Percentiles rank a stretch among this genome's conserved stretches.
Evolutionary conservation across 2,113 vertebrate species (phyloP).

Genomic region (Ancistrus triradiatus): DNA sequence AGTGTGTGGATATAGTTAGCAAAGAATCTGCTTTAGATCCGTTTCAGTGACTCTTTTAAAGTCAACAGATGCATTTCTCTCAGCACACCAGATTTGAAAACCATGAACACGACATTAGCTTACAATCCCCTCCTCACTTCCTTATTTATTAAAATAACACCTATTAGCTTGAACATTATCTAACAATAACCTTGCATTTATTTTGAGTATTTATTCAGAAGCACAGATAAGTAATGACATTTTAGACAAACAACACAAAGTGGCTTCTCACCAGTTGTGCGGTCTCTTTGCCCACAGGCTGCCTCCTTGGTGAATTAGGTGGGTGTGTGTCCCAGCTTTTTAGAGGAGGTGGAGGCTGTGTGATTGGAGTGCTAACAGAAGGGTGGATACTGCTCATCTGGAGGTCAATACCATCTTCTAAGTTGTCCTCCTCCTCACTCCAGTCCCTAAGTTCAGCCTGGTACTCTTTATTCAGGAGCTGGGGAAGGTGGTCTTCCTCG

Average conservation of each 20-base stretch:
- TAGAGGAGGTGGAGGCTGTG: neutral
- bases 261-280: constrained; percentile 40
- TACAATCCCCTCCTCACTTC: too few relatives aligned
- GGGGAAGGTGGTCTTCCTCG: constrained; percentile 90
- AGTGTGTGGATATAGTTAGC: too few relatives aligned
- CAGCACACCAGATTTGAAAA: too few relatives aligned
- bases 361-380: constrained; percentile 21
- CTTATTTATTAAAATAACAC: too few relatives aligned
- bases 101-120: too few relatives aligned
- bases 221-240: too few relatives aligned
- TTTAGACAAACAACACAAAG: neutral
- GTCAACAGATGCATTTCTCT: too few relatives aligned
- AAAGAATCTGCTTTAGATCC: too few relatives aligned
- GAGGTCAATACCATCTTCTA: constrained; percentile 48
- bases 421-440: constrained; percentile 57
- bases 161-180: too few relatives aligned
- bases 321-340: constrained; percentile 31
- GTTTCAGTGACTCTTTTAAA: too few relatives aligned
- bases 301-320: constrained; percentile 68
- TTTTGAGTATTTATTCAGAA: too few relatives aligned
- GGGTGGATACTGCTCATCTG: constrained; percentile 54
- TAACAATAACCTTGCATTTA: too few relatives aligned
- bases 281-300: constrained; percentile 82
- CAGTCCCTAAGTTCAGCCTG: constrained; percentile 62
- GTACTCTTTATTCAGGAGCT: constrained; percentile 69